Evolutionary conservation across 2,797 vertebrate species (phyloP).

Genomic region (Neostethus bicornis): DNA sequence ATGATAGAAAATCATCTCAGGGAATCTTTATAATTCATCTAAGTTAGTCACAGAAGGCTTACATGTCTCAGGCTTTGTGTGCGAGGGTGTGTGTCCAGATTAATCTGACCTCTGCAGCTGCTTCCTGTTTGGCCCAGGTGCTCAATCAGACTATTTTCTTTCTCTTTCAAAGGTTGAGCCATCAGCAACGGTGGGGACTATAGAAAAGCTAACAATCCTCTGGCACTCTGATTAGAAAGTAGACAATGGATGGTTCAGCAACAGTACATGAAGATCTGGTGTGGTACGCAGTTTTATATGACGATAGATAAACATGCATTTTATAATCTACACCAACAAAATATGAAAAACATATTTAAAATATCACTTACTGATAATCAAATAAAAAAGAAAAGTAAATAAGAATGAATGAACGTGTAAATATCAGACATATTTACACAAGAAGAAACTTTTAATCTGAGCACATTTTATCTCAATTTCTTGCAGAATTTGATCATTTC

Average conservation of each 20-base stretch:
- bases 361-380: too few species aligned
- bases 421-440: too few species aligned
- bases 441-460: too few species aligned
- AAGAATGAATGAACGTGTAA: too few species aligned
- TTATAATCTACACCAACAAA: too few species aligned
- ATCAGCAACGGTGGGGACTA: constrained; percentile 21
- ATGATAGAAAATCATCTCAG: constrained; percentile 34
- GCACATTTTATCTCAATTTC: too few species aligned
- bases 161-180: constrained; percentile 12
- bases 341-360: too few species aligned
- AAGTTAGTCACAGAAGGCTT: constrained; percentile 26
- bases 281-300: too few species aligned
- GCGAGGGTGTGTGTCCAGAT: constrained; percentile 37
- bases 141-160: constrained; percentile 55
- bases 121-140: constrained; percentile 66
- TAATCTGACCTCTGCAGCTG: constrained; percentile 68
- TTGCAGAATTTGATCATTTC: too few species aligned
- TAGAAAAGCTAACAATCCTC: constrained; percentile 9
- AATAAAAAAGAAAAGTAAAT: too few species aligned
- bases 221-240: not conserved
- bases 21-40: constrained; percentile 27
- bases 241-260: not conserved
- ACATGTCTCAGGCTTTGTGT: constrained; percentile 27
- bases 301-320: too few species aligned
- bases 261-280: not conserved